phyloP scores from a whole-genome alignment of 2,888 invertebrate species.

The Acrocera orbiculus region DNA sequence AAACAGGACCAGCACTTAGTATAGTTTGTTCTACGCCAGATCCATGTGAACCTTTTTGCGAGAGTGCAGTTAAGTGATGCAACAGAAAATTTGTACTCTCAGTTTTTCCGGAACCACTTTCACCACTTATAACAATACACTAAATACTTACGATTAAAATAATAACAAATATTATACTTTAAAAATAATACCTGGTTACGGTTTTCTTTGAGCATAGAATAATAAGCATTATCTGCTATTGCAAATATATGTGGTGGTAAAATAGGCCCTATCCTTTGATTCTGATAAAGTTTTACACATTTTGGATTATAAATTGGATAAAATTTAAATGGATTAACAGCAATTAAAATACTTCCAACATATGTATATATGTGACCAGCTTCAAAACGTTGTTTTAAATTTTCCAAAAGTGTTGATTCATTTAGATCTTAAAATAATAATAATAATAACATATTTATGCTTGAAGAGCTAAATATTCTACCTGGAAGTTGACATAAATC shows the following conservation, averaged over 20 bases:
- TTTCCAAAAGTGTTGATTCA: constrained; percentile 81
- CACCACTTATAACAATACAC: constrained; percentile 91
- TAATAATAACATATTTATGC: too few relatives aligned
- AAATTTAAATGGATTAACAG: constrained; percentile 86
- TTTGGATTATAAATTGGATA: constrained; percentile 97
- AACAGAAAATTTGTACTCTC: constrained; percentile 91
- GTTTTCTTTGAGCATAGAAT: constrained; percentile 81
- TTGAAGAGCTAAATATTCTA: constrained; percentile 5
- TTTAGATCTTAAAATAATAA: constrained; percentile 48
- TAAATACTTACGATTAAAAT: constrained; percentile 5
- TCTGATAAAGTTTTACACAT: constrained; percentile 90
- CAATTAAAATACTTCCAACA: constrained; percentile 87
- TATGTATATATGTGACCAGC: constrained; percentile 92
- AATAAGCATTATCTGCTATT: constrained; percentile 84
- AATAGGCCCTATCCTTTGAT: constrained; percentile 74
- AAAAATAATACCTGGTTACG: constrained; percentile 43
- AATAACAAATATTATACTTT: neutral
- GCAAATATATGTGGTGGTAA: constrained; percentile 95
- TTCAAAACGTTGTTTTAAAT: constrained; percentile 71
- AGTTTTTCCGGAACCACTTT: constrained; percentile 91
- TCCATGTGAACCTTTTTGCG: constrained; percentile 85
- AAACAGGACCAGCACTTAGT: constrained; percentile 84
- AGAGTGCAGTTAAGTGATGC: constrained; percentile 85
- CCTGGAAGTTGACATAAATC: constrained; percentile 82
- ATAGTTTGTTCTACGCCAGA: constrained; percentile 96